Evolutionary conservation across 2,797 vertebrate species (phyloP), one percentile per base, ranked within the genome.

Genomic region (Lophotriccus pileatus): DNA sequence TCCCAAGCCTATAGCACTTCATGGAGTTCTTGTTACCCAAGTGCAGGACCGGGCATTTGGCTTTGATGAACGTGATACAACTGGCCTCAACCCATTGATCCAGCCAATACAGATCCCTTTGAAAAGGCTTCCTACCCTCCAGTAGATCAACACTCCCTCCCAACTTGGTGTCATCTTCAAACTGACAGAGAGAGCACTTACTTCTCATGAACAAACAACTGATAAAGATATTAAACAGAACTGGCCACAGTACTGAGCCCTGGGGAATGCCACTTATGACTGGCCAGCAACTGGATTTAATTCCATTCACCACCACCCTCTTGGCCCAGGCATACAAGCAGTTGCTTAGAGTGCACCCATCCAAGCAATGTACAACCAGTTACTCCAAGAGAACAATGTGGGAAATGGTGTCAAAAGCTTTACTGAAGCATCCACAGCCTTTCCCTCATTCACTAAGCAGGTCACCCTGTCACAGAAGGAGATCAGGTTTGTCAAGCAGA

Each of bases 361-460:
- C 24, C 28, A 77, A 63, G 44, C 14, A n/a, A 34, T 6, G 14
- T 50, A 69, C 37, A 60, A 37, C n/a, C 22, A 24, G 13, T 37
- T 76, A 37, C 41, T 37, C 23, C 28, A 22, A 21, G 50, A 63
- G 17, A 58, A 39, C 24, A 9, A 39, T 39, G 17, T 30, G 28
- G n/a, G 28, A 63, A 83, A 30, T 6, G 4, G 2, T 63, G 32
- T 56, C 23, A 44, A 30, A 37, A 25, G 28, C 4, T 34, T 50
- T 37, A 25, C 27, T 28, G 15, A 13, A 49, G 19, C 0, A 0
- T 11, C 9, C 12, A 25, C 24, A 58, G 14, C 14, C 3, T 50
- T 64, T 46, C 14, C 7, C 10, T 70, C 28, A 52, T 27, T 77
- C n/a, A 70, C 24, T 46, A 30, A 19, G 11, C 8, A 22, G 37